phyloP scores from a whole-genome alignment of 2,113 vertebrate species.

The Forbesichthys papilliferus region DNA sequence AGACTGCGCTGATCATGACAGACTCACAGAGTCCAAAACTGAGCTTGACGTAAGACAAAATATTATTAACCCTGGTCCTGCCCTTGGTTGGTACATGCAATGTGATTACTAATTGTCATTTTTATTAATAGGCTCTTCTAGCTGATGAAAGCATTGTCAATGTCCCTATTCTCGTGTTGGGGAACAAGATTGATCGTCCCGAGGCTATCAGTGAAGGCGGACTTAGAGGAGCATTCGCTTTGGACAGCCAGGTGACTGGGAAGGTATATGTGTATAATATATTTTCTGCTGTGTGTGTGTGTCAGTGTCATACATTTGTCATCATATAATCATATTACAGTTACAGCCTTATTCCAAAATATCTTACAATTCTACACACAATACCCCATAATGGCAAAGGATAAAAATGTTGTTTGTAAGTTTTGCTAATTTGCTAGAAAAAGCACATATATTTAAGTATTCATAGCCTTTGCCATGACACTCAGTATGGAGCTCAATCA shows the following conservation, averaged over 20 bases:
- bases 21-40: constrained; percentile 89
- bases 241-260: constrained; percentile 92
- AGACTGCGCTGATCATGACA: constrained; percentile 91
- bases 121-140: constrained; percentile 84
- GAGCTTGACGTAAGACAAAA: constrained; percentile 89
- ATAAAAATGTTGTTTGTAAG: too few relatives aligned
- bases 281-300: too few relatives aligned
- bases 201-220: constrained; percentile 93
- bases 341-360: too few relatives aligned
- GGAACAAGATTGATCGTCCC: constrained; percentile 95
- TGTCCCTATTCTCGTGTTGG: constrained; percentile 92
- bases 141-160: constrained; percentile 92
- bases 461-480: too few relatives aligned
- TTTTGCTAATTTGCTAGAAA: too few relatives aligned
- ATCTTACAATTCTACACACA: too few relatives aligned
- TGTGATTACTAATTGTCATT: background rate
- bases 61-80: background rate
- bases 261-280: constrained; percentile 72
- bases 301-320: too few relatives aligned
- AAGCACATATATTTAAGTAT: too few relatives aligned
- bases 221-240: constrained; percentile 87
- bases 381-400: too few relatives aligned
- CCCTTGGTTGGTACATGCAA: background rate
- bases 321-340: too few relatives aligned
- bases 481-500: too few relatives aligned